These are phyloP conservation scores for Sceloporus tristichus DNA, from an alignment of 2,113 vertebrate species.

Conservation along the genomic window DNA sequence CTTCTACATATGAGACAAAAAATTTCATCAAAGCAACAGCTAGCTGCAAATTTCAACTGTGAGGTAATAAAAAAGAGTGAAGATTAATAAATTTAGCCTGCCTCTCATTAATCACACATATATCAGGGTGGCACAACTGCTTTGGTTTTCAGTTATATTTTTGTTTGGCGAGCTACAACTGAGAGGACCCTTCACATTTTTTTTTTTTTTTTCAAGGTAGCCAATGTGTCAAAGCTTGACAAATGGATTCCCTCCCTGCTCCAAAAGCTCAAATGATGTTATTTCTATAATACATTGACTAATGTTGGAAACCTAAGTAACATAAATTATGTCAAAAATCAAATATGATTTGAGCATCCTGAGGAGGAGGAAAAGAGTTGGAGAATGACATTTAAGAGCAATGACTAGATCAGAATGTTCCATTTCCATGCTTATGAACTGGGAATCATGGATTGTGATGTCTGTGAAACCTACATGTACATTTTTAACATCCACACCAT, in stretches of 20 bases:
- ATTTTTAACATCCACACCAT: no score
- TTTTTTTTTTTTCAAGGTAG: constrained; percentile 63
- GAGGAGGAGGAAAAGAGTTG: constrained; percentile 8
- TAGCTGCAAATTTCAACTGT: constrained; percentile 37
- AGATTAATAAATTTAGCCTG: constrained; percentile 63
- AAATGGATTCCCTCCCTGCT: constrained; percentile 56
- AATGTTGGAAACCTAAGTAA: constrained; percentile 50
- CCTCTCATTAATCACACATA: constrained; percentile 62
- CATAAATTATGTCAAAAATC: constrained; percentile 59
- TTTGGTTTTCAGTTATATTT: constrained; percentile 56
- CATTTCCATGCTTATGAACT: no score
- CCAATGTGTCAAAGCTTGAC: constrained; percentile 72
- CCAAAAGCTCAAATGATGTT: constrained; percentile 55
- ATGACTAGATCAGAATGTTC: no score
- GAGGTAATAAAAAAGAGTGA: constrained; percentile 47
- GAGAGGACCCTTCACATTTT: constrained; percentile 51
- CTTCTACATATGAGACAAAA: constrained; percentile 57
- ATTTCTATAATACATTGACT: constrained; percentile 46
- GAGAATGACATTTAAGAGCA: constrained; percentile 25
- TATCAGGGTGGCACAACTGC: constrained; percentile 44
- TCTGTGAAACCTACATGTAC: no score
- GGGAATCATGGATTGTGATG: no score
- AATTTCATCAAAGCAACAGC: constrained; percentile 34
- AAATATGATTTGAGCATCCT: constrained; percentile 45
- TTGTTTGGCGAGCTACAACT: constrained; percentile 25